Base-by-base conservation (phyloP, 1,140 invertebrate genomes). In the Ylistrum balloti region DNA sequence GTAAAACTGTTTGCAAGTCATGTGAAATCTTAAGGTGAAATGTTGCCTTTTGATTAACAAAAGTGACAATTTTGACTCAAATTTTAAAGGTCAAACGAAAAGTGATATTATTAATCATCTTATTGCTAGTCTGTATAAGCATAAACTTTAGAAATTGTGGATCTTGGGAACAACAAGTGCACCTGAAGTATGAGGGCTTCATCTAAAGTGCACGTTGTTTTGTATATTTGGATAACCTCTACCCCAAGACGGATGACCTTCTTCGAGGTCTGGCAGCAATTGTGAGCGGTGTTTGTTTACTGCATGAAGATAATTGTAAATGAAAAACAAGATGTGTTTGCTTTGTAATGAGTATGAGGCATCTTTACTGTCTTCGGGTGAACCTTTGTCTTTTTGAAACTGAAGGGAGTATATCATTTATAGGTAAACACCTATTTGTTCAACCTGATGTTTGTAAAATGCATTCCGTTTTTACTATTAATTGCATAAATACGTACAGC, bases 321-420 rank as follows among this genome's bases (percentile, higher is more conserved):
- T 74, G 56, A 74, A 74, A 74, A n/a, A 74, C 56, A 74, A 74
- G 56, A n/a, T 74, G 56, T 74, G 56, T 11, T 74, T 74, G 15
- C 56, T n/a, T 74, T 74, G 56, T 11, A 74, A 74, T 74, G 56
- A 74, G 56, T 74, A 74, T 74, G n/a, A 28, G 56, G 56, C 56
- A 74, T n/a, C 56, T 74, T 74, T 28, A 74, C 17, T 7, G 56
- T n/a, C 22, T 11, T 3, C 0, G 11, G n/a, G 28, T 28, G 56
- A 74, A 74, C 56, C 56, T 74, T 74, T 28, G n/a, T 74, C 5
- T 74, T 74, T 28, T n/a, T n/a, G 56, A 74, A 28, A 9, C 56
- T n/a, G 17, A 28, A 74, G n/a, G 56, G 56, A 74, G 56, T 11
- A 74, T 2, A 74, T 74, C 56, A 74, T 74, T 74, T 74, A n/a